These are phyloP conservation scores for Macrobrachium nipponense DNA, from an alignment of 1,140 invertebrate species.

Conservation along the genomic window DNA sequence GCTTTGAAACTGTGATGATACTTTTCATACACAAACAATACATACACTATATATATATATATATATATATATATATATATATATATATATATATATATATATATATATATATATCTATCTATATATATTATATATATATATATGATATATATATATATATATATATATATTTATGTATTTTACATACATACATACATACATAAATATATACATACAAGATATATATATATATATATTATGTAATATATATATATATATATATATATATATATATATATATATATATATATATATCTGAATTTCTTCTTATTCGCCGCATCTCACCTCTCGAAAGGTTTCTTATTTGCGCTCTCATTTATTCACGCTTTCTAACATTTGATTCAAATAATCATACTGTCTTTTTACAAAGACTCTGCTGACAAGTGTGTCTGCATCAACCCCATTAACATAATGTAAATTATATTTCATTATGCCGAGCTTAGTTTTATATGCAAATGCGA, in stretches of 20 bases:
- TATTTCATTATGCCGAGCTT: no score
- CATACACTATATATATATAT: background rate
- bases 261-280: constrained; percentile 9
- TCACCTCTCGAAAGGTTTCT: no score
- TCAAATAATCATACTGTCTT: no score
- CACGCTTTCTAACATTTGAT: no score
- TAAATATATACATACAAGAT: background rate
- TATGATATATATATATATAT: constrained; percentile 20
- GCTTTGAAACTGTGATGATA: no score
- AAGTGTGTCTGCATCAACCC: no score
- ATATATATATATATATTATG: constrained; percentile 3
- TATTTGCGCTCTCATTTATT: no score
- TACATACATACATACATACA: background rate
- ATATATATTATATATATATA: constrained; percentile 15
- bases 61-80: constrained; percentile 20
- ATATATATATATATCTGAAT: background rate
- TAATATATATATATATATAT: constrained; percentile 15
- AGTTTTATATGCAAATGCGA: no score
- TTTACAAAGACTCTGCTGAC: no score
- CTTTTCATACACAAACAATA: no score
- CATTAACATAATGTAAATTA: no score
- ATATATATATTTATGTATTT: background rate
- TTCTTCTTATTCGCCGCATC: no score
- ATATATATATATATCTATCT: background rate
- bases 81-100: constrained; percentile 20